These are phyloP conservation scores for Chaetops frenatus DNA, from an alignment of 2,113 vertebrate species.

Conservation along the genomic window DNA sequence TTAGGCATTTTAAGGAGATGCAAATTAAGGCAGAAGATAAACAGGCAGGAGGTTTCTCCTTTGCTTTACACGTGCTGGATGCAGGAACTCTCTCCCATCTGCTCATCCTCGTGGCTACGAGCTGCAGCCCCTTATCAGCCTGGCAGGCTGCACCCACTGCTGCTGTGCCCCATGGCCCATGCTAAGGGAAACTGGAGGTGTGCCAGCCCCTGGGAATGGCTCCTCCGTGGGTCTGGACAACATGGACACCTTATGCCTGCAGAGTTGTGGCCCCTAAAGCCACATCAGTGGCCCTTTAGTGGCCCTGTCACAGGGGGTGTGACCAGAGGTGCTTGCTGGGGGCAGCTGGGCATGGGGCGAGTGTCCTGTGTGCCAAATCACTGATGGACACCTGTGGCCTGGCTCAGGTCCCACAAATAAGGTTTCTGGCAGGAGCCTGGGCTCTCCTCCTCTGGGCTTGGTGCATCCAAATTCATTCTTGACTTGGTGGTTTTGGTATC, in stretches of 20 bases:
- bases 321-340: background rate
- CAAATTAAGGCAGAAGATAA: background rate
- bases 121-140: background rate
- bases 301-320: background rate
- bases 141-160: background rate
- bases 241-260: background rate
- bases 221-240: background rate
- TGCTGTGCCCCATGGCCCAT: background rate
- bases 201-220: background rate
- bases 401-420: background rate
- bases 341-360: background rate
- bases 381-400: background rate
- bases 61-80: background rate
- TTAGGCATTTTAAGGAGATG: conserved; percentile 2
- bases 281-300: background rate
- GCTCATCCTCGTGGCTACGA: background rate
- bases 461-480: background rate
- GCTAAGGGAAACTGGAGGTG: background rate
- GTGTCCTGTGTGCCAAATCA: background rate
- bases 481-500: background rate
- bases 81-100: background rate
- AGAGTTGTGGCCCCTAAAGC: background rate
- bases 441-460: background rate
- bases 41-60: background rate
- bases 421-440: background rate